These are phyloP conservation scores for Tragelaphus scriptus DNA, from an alignment of 2,113 vertebrate genomes.

Conservation along the genomic window DNA sequence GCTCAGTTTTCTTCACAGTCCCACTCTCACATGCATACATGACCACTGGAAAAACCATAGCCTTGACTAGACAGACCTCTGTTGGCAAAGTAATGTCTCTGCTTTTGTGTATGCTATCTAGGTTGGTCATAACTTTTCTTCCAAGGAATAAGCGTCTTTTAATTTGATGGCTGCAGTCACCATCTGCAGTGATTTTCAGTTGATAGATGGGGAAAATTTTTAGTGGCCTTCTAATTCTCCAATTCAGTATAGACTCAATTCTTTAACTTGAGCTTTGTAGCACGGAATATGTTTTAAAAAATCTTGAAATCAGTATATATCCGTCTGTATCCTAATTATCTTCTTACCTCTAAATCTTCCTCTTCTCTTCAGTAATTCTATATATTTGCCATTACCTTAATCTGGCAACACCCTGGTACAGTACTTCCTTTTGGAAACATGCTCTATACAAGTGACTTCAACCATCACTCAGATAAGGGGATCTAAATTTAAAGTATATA, in stretches of 20 bases:
- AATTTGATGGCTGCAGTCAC: too few relatives aligned
- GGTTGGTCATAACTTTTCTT: too few relatives aligned
- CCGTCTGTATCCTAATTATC: background rate
- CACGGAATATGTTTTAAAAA: background rate
- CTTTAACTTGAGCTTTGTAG: background rate
- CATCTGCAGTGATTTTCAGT: too few relatives aligned
- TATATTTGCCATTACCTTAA: background rate
- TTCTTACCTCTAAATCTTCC: background rate
- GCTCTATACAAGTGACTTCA: background rate
- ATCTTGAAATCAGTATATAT: background rate
- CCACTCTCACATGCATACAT: too few relatives aligned
- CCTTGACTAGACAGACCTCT: too few relatives aligned
- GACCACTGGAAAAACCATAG: too few relatives aligned
- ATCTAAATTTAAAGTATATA: background rate
- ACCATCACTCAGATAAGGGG: background rate
- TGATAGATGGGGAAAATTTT: background rate
- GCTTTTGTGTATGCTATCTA: too few relatives aligned
- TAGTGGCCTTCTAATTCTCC: background rate
- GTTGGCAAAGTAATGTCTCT: too few relatives aligned
- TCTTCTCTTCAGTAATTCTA: background rate
- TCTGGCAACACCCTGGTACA: background rate
- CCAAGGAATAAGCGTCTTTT: too few relatives aligned
- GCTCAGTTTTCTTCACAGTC: too few relatives aligned
- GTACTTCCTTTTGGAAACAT: background rate
- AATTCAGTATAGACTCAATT: background rate